A percentile compares a stretch with the other conserved stretches of the same genome.
Conservation (phyloP, 2,113 vertebrate species). For the Manacus vitellinus region DNA sequence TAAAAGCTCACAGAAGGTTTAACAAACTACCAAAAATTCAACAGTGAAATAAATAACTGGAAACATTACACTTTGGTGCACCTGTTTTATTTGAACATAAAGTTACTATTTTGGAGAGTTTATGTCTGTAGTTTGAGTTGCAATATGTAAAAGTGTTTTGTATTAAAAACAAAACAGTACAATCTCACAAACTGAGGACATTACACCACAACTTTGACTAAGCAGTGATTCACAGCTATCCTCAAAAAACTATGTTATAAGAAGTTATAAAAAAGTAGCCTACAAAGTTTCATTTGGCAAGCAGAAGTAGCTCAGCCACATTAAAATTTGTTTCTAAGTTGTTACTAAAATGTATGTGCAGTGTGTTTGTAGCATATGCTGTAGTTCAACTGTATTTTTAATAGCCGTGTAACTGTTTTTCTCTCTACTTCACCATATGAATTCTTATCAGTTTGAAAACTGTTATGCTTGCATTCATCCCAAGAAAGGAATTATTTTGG, state of each 20-base stretch:
- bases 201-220: background rate
- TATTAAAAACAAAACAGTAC: background rate
- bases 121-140: background rate
- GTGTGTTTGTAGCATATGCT: slow-evolving; percentile 42
- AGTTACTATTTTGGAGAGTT: background rate
- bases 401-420: slow-evolving; percentile 33
- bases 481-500: slow-evolving; percentile 21
- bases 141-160: background rate
- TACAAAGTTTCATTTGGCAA: slow-evolving; percentile 38
- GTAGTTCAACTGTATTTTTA: slow-evolving; percentile 50
- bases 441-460: slow-evolving; percentile 51
- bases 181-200: background rate
- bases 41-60: background rate
- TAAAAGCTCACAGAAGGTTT: background rate
- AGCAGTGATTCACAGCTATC: background rate
- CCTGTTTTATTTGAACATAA: slow-evolving; percentile 35
- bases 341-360: slow-evolving; percentile 23
- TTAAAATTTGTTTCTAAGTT: slow-evolving; percentile 36
- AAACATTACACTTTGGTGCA: background rate
- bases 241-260: slow-evolving; percentile 11
- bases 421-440: slow-evolving; percentile 35
- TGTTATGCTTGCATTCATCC: slow-evolving; percentile 36
- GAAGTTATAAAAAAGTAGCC: slow-evolving; percentile 1
- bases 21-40: background rate
- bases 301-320: background rate